Conservation (phyloP, 1,140 invertebrate species). For the Archivesica marissinica region DNA sequence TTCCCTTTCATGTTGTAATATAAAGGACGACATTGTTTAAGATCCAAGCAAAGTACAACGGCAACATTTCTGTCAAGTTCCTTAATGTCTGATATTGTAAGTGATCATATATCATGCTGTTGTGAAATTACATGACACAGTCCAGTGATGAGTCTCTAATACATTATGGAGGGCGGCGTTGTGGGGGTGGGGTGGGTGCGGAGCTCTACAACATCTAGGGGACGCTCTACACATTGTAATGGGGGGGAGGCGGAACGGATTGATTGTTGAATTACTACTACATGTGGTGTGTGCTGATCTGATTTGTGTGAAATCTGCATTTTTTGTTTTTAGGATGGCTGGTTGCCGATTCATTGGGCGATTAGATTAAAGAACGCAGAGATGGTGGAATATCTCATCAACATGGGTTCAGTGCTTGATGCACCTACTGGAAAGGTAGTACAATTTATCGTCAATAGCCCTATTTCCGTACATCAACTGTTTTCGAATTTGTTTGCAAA, state of each 20-base stretch:
- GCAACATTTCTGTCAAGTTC: too few relatives aligned
- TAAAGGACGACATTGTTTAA: too few relatives aligned
- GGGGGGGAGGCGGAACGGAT: neutral
- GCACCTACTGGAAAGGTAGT: neutral
- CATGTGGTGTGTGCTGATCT: neutral
- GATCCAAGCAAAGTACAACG: too few relatives aligned
- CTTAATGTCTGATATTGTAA: too few relatives aligned
- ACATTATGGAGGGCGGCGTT: neutral
- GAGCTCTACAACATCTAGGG: neutral
- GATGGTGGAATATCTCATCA: constrained; percentile 15
- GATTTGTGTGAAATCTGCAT: neutral
- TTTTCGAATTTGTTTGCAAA: too few relatives aligned
- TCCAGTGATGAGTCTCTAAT: neutral
- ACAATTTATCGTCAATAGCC: too few relatives aligned
- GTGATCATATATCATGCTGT: too few relatives aligned
- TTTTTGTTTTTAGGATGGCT: constrained; percentile 9
- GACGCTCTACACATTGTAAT: neutral
- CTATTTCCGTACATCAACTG: too few relatives aligned
- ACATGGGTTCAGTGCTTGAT: neutral
- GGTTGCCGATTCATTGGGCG: constrained; percentile 24
- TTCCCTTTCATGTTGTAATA: too few relatives aligned
- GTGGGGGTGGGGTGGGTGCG: neutral
- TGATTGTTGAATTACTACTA: neutral
- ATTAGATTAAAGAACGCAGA: neutral
- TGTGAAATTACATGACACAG: too few relatives aligned